Conservation (phyloP, 2,113 vertebrate genomes). For the Corythoichthys haematopterus region DNA sequence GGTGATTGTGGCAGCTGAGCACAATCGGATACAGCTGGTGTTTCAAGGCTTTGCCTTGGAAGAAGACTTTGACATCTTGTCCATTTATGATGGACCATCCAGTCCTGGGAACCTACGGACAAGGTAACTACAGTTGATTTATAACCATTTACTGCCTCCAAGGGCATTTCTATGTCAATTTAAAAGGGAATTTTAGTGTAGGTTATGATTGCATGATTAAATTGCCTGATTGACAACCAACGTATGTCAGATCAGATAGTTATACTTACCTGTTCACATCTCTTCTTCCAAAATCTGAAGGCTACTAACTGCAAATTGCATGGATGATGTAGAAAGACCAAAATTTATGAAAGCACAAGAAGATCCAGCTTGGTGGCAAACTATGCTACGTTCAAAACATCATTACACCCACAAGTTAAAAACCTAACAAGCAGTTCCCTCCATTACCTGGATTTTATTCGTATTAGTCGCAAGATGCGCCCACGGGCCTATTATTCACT, state of each 20-base stretch:
- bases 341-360: neutral
- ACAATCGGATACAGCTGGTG: slow-evolving; percentile 95
- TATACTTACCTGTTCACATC: too few species aligned
- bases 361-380: neutral
- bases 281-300: too few species aligned
- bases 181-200: too few species aligned
- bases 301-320: too few species aligned
- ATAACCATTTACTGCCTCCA: neutral
- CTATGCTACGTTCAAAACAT: neutral
- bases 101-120: slow-evolving; percentile 87
- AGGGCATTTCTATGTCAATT: too few species aligned
- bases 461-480: slow-evolving; percentile 2
- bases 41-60: slow-evolving; percentile 97
- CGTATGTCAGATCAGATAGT: too few species aligned
- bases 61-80: slow-evolving; percentile 95
- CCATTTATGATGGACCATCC: slow-evolving; percentile 89
- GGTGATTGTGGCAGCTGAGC: slow-evolving; percentile 88
- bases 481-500: slow-evolving; percentile 7
- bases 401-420: neutral
- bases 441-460: slow-evolving; percentile 12
- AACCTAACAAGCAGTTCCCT: neutral
- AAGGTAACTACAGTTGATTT: slow-evolving; percentile 67
- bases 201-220: too few species aligned
- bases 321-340: neutral
- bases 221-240: too few species aligned